Conservation (phyloP, 2,797 vertebrate genomes). For the Amphiprion clarkii region DNA sequence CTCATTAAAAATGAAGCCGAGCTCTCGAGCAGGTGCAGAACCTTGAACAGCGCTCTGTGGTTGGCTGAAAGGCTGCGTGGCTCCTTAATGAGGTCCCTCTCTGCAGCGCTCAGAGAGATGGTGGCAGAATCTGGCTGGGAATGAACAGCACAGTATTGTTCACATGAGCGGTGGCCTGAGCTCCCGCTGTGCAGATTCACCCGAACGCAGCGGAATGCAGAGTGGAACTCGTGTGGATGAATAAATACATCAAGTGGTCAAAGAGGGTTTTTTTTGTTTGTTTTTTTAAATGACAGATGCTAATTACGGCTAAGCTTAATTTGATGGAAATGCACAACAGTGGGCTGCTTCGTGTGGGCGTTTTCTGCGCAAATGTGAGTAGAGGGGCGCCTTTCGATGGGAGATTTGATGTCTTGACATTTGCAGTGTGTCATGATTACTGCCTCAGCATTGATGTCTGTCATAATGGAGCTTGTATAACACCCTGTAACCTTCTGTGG, state of each 20-base stretch:
- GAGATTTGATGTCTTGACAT: slow-evolving; percentile 57
- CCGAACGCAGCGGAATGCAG: slow-evolving; percentile 54
- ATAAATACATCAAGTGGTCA: slow-evolving; percentile 14
- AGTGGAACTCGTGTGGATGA: slow-evolving; percentile 31
- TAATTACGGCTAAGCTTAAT: slow-evolving; percentile 45
- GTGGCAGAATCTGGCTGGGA: slow-evolving; percentile 59
- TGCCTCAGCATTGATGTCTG: slow-evolving; percentile 45
- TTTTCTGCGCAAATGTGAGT: slow-evolving; percentile 14
- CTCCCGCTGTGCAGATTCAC: slow-evolving; percentile 48
- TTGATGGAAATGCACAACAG: background rate
- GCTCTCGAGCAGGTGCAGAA: slow-evolving; percentile 77
- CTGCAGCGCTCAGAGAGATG: slow-evolving; percentile 58
- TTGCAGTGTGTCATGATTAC: slow-evolving; percentile 49
- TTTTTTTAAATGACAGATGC: slow-evolving; percentile 11
- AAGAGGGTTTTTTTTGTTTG: background rate
- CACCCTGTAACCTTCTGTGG: slow-evolving; percentile 54
- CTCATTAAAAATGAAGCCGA: slow-evolving; percentile 76
- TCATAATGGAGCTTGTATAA: slow-evolving; percentile 55
- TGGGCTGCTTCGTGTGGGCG: background rate
- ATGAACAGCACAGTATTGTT: slow-evolving; percentile 76
- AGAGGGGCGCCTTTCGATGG: background rate
- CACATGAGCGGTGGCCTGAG: slow-evolving; percentile 50
- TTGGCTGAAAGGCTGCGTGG: slow-evolving; percentile 65
- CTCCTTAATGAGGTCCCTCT: slow-evolving; percentile 78
- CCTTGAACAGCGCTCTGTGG: slow-evolving; percentile 65